Evolutionary conservation across 2,797 vertebrate species (phyloP).

Genomic region (Uromys caudimaculatus): DNA sequence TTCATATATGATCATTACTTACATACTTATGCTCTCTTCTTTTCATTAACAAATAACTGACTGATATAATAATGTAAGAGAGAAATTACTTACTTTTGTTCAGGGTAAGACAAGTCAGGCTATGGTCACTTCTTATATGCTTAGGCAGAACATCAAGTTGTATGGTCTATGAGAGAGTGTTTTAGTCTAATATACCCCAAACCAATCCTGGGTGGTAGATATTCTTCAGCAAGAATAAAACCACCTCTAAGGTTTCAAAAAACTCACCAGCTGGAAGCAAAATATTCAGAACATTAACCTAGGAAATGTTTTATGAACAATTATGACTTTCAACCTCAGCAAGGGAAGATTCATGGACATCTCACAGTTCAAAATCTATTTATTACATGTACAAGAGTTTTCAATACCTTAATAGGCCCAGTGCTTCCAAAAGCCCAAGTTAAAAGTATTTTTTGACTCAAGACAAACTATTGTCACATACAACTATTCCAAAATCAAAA

Average conservation of each 20-base stretch:
- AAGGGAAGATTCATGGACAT: neutral
- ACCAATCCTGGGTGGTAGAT: neutral
- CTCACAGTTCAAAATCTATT: neutral
- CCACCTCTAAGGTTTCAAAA: neutral
- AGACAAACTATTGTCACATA: neutral
- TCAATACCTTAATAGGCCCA: neutral
- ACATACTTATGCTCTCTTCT: neutral
- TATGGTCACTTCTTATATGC: neutral
- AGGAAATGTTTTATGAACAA: neutral
- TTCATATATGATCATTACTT: neutral
- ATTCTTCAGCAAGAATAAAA: neutral
- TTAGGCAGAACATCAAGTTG: neutral
- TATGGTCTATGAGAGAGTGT: neutral
- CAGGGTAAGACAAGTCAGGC: neutral
- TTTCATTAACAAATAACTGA: neutral
- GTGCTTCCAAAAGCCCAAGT: neutral
- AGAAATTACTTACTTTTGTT: neutral
- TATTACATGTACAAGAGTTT: neutral
- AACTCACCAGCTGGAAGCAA: neutral
- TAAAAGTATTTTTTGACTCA: neutral
- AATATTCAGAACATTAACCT: neutral
- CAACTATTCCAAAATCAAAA: neutral
- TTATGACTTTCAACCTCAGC: neutral
- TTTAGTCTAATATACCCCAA: neutral
- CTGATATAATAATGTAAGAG: neutral